Evolutionary conservation across 53 echinoderm and acorn worm species (phyloP).

Genomic region (Arbacia lixula): DNA sequence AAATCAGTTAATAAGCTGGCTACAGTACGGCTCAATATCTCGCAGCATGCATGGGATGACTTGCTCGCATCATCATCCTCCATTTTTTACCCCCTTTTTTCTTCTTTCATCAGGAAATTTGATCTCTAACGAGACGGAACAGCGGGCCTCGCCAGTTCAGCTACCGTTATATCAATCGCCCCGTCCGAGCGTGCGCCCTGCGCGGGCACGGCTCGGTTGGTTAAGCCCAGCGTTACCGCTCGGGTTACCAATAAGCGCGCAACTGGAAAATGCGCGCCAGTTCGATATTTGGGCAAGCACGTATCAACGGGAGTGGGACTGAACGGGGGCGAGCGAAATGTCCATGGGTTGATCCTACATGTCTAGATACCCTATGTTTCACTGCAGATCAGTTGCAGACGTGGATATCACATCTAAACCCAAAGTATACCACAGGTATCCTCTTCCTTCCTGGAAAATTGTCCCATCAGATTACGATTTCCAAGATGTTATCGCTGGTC

Average conservation of each 20-base stretch:
- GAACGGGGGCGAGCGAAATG: slow-evolving; percentile 1
- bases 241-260: slow-evolving; percentile 46
- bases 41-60: slow-evolving; percentile 17
- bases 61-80: slow-evolving; percentile 32
- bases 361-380: no score
- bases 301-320: slow-evolving; percentile 16
- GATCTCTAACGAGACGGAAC: slow-evolving; percentile 39
- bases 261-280: slow-evolving; percentile 41
- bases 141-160: slow-evolving; percentile 15
- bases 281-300: slow-evolving; percentile 39
- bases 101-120: slow-evolving; percentile 33
- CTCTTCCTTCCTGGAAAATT: no score
- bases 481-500: no score
- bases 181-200: slow-evolving; percentile 16
- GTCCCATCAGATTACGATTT: no score
- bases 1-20: slow-evolving; percentile 33
- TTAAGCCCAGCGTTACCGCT: slow-evolving; percentile 22
- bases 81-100: neutral
- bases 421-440: no score
- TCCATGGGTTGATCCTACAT: no score
- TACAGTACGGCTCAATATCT: slow-evolving; percentile 26
- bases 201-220: slow-evolving; percentile 27
- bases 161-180: slow-evolving; percentile 35
- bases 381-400: no score
- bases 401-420: no score